A percentile compares a stretch with the other conserved stretches of the same genome.
phyloP scores from a whole-genome alignment of 1,140 invertebrate genomes.

The Aphidius gifuensis region DNA sequence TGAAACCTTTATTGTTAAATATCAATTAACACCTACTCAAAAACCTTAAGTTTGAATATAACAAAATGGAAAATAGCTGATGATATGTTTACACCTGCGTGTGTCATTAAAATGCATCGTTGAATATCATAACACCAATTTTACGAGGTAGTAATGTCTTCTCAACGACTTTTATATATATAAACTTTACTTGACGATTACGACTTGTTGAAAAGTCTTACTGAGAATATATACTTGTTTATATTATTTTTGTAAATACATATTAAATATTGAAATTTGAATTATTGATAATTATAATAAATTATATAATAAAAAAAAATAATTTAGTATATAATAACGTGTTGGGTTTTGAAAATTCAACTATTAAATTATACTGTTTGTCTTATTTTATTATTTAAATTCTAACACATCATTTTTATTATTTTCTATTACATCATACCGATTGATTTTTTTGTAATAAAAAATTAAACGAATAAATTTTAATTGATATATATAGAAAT shows the following conservation, averaged over 20 bases:
- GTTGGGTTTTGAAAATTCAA: no score
- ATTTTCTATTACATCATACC: no score
- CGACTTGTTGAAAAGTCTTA: slow-evolving; percentile 22
- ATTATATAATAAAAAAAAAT: no score
- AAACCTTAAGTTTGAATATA: slow-evolving; percentile 19
- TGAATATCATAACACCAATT: slow-evolving; percentile 34
- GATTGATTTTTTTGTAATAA: no score
- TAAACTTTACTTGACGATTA: slow-evolving; percentile 16
- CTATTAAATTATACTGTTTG: no score
- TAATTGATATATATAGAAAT: no score
- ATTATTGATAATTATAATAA: no score
- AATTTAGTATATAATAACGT: no score
- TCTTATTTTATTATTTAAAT: no score
- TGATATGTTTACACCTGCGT: slow-evolving; percentile 31
- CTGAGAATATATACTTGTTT: neutral
- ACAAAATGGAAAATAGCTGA: slow-evolving; percentile 13
- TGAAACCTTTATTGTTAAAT: no score
- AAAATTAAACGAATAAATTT: no score
- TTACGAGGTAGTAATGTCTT: slow-evolving; percentile 34
- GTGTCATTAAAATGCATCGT: slow-evolving; percentile 37
- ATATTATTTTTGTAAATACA: neutral
- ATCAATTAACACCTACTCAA: slow-evolving; percentile 33
- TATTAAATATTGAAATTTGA: neutral
- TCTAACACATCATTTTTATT: no score
- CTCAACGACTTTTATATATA: slow-evolving; percentile 15